Conservation (phyloP, 2,113 vertebrate species). For the Nyctibius bracteatus region DNA sequence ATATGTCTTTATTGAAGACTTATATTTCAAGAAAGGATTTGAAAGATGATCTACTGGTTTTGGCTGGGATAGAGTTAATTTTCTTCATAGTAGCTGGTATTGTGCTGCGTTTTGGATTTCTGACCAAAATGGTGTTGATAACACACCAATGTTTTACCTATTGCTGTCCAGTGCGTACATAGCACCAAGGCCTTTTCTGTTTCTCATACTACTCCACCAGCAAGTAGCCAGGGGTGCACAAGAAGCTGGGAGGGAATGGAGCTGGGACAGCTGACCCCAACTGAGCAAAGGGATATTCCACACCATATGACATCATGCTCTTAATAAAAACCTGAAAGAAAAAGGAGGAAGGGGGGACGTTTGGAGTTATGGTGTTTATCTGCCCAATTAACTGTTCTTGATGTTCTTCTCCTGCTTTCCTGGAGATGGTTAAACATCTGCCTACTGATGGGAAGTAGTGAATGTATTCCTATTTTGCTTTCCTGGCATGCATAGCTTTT, state of each 20-base stretch:
- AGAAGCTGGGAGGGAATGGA: not conserved
- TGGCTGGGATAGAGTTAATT: not conserved
- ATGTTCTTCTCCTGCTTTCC: too few species aligned
- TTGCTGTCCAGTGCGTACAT: not conserved
- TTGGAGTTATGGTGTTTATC: not conserved
- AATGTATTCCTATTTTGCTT: not conserved
- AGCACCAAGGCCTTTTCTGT: not conserved
- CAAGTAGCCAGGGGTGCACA: not conserved
- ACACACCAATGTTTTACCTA: not conserved
- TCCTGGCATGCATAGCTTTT: not conserved
- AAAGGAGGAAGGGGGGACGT: not conserved
- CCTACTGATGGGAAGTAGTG: accelerated
- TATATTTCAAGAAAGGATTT: not conserved
- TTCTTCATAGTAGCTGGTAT: not conserved
- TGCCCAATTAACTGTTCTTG: not conserved
- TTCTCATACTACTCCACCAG: not conserved
- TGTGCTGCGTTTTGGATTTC: not conserved
- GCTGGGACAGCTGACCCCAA: not conserved
- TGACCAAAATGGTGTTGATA: not conserved
- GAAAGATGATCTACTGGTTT: not conserved
- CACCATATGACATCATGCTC: not conserved
- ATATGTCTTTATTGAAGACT: not conserved
- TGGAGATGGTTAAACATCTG: not conserved
- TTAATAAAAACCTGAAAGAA: not conserved
- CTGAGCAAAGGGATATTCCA: not conserved